Evolutionary conservation across 2,888 invertebrate genomes (phyloP).

Genomic region (Thalpophila matura): DNA sequence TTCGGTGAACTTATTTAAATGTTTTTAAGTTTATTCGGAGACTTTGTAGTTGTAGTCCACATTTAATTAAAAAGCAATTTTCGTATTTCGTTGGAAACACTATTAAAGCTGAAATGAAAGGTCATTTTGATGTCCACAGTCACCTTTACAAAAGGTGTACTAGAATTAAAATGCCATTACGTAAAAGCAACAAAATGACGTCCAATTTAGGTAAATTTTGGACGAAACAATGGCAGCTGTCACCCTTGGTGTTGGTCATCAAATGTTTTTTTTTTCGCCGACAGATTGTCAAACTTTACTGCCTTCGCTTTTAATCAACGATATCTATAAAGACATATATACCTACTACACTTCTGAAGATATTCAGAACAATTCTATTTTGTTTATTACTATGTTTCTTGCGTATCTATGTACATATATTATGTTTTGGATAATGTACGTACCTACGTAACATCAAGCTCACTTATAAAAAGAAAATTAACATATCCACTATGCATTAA

Average conservation of each 20-base stretch:
- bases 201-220: conserved; percentile 65
- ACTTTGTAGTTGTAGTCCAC: conserved; percentile 31
- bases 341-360: neutral
- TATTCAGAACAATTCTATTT: no score
- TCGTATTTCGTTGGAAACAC: conserved; percentile 35
- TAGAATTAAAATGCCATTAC: conserved; percentile 72
- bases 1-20: conserved; percentile 42
- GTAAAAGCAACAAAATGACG: conserved; percentile 63
- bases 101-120: conserved; percentile 49
- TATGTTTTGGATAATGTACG: no score
- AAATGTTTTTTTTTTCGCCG: conserved; percentile 29
- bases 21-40: conserved; percentile 17
- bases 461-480: conserved; percentile 6
- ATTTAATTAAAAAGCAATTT: conserved; percentile 53
- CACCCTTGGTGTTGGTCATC: conserved; percentile 52
- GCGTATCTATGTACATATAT: no score
- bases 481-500: conserved; percentile 5
- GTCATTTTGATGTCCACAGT: conserved; percentile 38
- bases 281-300: conserved; percentile 23
- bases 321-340: no score
- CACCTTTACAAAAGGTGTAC: conserved; percentile 66
- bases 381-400: no score
- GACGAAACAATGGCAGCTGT: conserved; percentile 69
- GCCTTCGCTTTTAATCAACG: neutral
- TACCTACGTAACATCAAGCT: neutral